A percentile compares a stretch with the other conserved stretches of the same genome.
Conservation (phyloP, 2,888 invertebrate genomes). For the Spialia ferax region DNA sequence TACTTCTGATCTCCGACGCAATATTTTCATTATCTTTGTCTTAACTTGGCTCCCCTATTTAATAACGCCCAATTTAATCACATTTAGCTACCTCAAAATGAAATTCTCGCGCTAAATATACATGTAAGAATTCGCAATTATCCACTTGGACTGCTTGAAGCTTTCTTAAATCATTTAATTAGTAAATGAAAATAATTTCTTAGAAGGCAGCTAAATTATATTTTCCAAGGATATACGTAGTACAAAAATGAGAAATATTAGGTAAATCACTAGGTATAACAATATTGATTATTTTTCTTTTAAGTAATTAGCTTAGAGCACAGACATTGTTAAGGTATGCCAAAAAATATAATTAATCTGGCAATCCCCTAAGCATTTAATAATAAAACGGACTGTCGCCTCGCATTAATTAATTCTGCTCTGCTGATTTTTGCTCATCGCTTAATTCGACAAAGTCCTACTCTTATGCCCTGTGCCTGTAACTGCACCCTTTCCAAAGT, state of each 20-base stretch:
- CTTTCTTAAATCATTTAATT: conserved; percentile 23
- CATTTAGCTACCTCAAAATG: conserved; percentile 67
- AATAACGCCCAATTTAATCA: conserved; percentile 83
- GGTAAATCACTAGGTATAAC: too few relatives aligned
- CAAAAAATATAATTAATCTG: conserved; percentile 47
- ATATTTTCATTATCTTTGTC: conserved; percentile 82
- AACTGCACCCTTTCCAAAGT: conserved; percentile 65
- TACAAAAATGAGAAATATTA: too few relatives aligned
- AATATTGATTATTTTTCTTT: conserved; percentile 25
- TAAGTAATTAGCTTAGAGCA: conserved; percentile 11
- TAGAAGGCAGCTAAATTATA: too few relatives aligned
- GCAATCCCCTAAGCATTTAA: conserved; percentile 68
- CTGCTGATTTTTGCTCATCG: conserved; percentile 64
- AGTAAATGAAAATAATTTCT: too few relatives aligned
- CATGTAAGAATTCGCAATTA: conserved; percentile 71
- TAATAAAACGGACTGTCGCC: conserved; percentile 78
- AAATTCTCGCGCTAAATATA: conserved; percentile 68
- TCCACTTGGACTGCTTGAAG: conserved; percentile 44
- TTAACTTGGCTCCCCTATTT: conserved; percentile 69
- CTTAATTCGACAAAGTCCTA: conserved; percentile 65
- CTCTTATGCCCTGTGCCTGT: conserved; percentile 49
- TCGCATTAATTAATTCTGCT: conserved; percentile 77
- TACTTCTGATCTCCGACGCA: conserved; percentile 59
- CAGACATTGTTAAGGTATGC: conserved; percentile 21
- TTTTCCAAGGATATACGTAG: too few relatives aligned